Base-by-base conservation (phyloP, 2,888 invertebrate genomes). In the Lasioglossum lativentre region DNA sequence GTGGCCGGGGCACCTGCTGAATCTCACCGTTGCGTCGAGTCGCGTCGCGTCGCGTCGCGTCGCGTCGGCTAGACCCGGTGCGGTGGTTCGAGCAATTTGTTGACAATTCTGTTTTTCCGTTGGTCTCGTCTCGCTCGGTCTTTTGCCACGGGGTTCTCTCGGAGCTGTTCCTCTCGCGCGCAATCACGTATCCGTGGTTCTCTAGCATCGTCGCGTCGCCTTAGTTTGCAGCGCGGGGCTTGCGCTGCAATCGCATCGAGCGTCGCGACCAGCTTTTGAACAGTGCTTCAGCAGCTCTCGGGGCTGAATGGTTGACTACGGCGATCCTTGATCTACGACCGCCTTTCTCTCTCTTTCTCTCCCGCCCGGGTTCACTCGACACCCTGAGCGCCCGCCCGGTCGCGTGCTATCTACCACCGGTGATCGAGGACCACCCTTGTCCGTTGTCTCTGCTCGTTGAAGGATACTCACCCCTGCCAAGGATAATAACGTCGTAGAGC, bases 271-370 rank as follows among this genome's bases (percentile, higher is more conserved):
- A 88, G 71, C 85, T 68, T 34, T 34, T 92, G 92, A 92, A 91
- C 93, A 94, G 94, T 94, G 92, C 88, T 90, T 87, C 91, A 88
- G 88, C 90, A 93, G 91, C 94, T 93, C 87, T 90, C 91, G 93
- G 91, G 91, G 92, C 91, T 91, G 93, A 90, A 93, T 92, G 93
- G 92, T 93, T 93, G 92, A 90, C 92, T 89, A 90, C 88, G 90
- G 86, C 86, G 86, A 88, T 90, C 92, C 90, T 80, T 87, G 73
- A 83, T 81, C 68, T 52, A n/a, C 27, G 40, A 70, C 45, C 45
- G 47, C 73, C 52, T 66, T 75, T 78, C 27, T 79, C 47, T 47
- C 71, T 78, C 78, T 72, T 52, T 63, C 63, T 79, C 74, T 52
- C 83, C 66, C 78, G 52, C 63, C 76, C 63, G 66, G 40, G 66